These are phyloP conservation scores for Synanthedon formicaeformis DNA, from an alignment of 2,888 invertebrate species.

Conservation along the genomic window DNA sequence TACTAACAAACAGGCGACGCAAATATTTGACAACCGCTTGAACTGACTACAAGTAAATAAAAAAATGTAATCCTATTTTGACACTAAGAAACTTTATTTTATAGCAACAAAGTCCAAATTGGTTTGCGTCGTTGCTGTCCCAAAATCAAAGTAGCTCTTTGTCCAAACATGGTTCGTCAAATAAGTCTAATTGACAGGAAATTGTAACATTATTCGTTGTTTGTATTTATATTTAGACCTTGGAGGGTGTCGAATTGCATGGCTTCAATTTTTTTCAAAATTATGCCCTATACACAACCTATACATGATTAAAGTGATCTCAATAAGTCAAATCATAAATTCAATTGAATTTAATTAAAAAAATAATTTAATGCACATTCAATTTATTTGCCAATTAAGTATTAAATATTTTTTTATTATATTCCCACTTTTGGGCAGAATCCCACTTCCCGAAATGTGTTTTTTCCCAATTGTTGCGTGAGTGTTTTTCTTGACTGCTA, in stretches of 20 bases:
- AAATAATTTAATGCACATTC: not conserved
- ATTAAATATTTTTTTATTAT: not conserved
- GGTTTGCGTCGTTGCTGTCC: not conserved
- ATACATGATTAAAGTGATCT: not conserved
- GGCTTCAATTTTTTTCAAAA: not conserved
- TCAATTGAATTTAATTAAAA: too few species aligned
- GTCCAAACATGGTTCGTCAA: conserved; percentile 21
- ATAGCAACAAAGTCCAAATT: not conserved
- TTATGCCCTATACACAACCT: too few species aligned
- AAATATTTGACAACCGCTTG: not conserved
- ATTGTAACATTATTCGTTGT: conserved; percentile 48
- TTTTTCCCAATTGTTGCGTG: too few species aligned
- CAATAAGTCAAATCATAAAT: too few species aligned
- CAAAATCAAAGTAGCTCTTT: conserved; percentile 5
- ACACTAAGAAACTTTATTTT: not conserved
- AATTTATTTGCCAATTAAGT: not conserved
- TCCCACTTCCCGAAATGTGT: too few species aligned
- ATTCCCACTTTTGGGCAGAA: too few species aligned
- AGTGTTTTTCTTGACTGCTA: too few species aligned
- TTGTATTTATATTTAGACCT: conserved; percentile 29
- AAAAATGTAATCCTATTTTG: not conserved
- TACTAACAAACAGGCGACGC: conserved; percentile 8
- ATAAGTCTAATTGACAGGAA: conserved; percentile 46
- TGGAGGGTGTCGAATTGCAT: conserved; percentile 2
- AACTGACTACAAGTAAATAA: not conserved